Conservation (phyloP, 1,140 invertebrate species). For the Drosophila asahinai region DNA sequence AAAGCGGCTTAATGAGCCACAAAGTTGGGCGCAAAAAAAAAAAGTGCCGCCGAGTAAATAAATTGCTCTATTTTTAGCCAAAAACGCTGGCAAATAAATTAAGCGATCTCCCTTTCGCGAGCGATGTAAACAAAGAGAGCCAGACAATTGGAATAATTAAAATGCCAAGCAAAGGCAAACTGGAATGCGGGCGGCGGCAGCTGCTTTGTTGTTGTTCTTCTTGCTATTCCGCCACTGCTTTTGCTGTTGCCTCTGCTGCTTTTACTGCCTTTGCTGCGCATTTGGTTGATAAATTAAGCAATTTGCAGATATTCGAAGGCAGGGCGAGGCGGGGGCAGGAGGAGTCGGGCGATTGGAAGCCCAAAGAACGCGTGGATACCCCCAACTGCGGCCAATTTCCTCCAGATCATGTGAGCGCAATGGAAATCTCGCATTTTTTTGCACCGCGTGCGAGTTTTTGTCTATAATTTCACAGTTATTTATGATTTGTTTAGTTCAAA, state of each 20-base stretch:
- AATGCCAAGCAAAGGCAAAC: constrained; percentile 66
- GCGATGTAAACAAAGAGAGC: constrained; percentile 66
- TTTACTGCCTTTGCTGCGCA: constrained; percentile 44
- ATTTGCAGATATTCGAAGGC: constrained; percentile 44
- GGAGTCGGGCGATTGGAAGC: neutral
- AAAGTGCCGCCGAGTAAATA: constrained; percentile 57
- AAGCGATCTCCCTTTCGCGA: constrained; percentile 44
- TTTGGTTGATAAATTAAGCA: constrained; percentile 71
- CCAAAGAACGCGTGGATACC: constrained; percentile 53
- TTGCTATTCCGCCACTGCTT: constrained; percentile 9
- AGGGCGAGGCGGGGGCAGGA: neutral
- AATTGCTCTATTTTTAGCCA: constrained; percentile 68
- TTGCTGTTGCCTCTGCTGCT: constrained; percentile 22
- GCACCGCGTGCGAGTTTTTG: constrained; percentile 13
- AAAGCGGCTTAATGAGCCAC: constrained; percentile 51
- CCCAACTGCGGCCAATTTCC: constrained; percentile 45
- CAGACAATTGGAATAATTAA: constrained; percentile 80
- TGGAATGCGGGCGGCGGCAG: constrained; percentile 61
- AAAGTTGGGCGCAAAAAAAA: constrained; percentile 31
- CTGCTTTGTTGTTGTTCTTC: constrained; percentile 37
- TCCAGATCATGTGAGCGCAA: constrained; percentile 33
- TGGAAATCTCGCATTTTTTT: constrained; percentile 28
- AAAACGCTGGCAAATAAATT: constrained; percentile 68
- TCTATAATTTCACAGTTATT: constrained; percentile 66
- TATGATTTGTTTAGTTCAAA: constrained; percentile 69